Evolutionary conservation across 1,140 invertebrate genomes (phyloP).

Genomic region (Drosophila gunungcola): DNA sequence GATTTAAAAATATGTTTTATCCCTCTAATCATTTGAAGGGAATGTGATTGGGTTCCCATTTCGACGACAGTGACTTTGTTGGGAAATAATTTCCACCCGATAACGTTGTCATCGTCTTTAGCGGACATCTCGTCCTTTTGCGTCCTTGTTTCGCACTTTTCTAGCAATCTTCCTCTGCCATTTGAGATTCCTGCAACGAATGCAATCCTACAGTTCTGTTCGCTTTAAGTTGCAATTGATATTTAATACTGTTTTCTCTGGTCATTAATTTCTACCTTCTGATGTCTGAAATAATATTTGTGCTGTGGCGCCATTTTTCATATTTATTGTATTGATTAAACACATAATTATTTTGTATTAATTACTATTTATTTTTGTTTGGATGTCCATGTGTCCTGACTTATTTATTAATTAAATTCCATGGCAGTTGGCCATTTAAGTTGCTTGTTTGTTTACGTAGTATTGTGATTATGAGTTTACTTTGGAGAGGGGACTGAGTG

Average conservation of each 20-base stretch:
- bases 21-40: constrained; percentile 43
- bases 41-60: constrained; percentile 40
- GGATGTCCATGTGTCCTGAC: constrained; percentile 40
- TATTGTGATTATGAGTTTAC: constrained; percentile 25
- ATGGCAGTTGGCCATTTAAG: constrained; percentile 10
- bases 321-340: constrained; percentile 21
- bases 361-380: constrained; percentile 48
- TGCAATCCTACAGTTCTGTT: neutral
- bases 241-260: constrained; percentile 12
- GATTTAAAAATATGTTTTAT: constrained; percentile 83
- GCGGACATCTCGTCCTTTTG: constrained; percentile 13
- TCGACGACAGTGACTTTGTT: constrained; percentile 40
- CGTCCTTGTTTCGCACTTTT: constrained; percentile 8
- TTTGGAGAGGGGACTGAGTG: neutral
- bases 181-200: constrained; percentile 3
- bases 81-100: constrained; percentile 70
- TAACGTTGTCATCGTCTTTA: constrained; percentile 36
- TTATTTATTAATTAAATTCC: constrained; percentile 56
- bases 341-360: constrained; percentile 61
- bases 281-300: constrained; percentile 23
- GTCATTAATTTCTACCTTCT: constrained; percentile 17
- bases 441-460: constrained; percentile 28
- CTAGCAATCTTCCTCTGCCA: constrained; percentile 8
- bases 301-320: constrained; percentile 5
- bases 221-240: constrained; percentile 1